phyloP scores from a whole-genome alignment of 2,888 invertebrate species.

The Epirrhoe alternata region DNA sequence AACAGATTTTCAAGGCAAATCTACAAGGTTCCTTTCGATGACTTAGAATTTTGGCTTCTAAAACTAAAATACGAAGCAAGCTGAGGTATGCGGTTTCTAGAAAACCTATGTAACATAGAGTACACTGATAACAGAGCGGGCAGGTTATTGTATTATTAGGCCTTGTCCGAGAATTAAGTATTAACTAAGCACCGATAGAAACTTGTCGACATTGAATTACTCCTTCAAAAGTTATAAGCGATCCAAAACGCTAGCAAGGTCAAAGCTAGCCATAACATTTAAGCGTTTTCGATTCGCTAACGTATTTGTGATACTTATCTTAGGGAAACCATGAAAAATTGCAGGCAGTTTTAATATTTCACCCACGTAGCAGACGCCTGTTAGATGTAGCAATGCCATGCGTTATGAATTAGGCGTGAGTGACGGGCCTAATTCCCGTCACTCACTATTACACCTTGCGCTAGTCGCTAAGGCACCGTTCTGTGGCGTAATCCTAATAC shows the following conservation, averaged over 20 bases:
- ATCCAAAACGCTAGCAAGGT: not conserved
- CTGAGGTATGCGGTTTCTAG: no score
- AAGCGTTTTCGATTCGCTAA: conserved; percentile 6
- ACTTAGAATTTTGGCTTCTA: conserved; percentile 9
- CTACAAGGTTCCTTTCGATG: conserved; percentile 29
- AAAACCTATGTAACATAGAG: no score
- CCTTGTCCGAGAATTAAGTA: not conserved
- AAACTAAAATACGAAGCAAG: not conserved
- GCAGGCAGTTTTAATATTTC: conserved; percentile 56
- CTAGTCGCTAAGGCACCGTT: conserved; percentile 22
- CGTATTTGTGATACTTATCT: conserved; percentile 10
- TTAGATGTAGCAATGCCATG: conserved; percentile 53
- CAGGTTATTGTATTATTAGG: not conserved
- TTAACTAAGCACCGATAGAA: not conserved
- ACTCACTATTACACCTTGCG: conserved; percentile 37
- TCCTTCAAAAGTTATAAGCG: not conserved
- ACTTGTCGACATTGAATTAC: not conserved
- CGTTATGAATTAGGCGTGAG: conserved; percentile 39
- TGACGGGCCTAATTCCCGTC: conserved; percentile 31
- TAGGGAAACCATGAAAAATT: conserved; percentile 49
- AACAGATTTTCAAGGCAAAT: conserved; percentile 33
- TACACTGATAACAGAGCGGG: not conserved
- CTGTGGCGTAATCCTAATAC: not conserved
- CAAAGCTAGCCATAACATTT: not conserved
- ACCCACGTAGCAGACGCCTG: conserved; percentile 49